phyloP scores from a whole-genome alignment of 2,888 invertebrate species.

The Troides oblongomaculatus region DNA sequence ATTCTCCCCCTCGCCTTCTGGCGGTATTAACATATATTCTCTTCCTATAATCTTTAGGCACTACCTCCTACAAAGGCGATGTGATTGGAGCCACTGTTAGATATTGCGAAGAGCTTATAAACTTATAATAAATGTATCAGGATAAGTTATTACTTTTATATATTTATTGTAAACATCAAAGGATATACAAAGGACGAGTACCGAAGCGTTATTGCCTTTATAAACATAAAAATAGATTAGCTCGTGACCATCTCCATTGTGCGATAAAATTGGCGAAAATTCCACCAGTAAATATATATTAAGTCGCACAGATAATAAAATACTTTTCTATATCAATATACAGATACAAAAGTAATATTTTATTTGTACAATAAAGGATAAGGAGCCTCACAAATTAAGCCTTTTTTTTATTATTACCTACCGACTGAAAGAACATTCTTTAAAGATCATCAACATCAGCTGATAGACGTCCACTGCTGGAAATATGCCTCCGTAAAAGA shows the following conservation, averaged over 20 bases:
- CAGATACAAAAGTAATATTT: background rate
- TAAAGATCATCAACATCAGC: no score
- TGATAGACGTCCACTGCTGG: no score
- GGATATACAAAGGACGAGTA: background rate
- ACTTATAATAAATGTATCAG: background rate
- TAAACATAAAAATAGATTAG: conserved; percentile 23
- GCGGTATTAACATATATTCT: no score
- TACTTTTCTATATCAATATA: background rate
- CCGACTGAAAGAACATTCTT: no score
- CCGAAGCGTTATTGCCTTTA: conserved; percentile 8
- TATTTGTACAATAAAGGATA: background rate
- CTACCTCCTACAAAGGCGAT: no score
- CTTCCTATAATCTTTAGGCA: no score
- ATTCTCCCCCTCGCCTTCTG: no score
- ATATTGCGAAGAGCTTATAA: no score
- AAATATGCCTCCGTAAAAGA: no score
- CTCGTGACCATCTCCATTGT: conserved; percentile 18
- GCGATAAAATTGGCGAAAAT: conserved; percentile 23
- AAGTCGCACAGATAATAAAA: background rate
- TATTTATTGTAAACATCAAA: background rate
- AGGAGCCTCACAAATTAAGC: no score
- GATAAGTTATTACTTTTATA: background rate
- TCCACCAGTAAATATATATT: conserved; percentile 1
- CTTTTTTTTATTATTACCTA: no score
- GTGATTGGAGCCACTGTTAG: no score